These are phyloP conservation scores for Mus spicilegus DNA, from an alignment of 2,113 vertebrate species.

Conservation along the genomic window DNA sequence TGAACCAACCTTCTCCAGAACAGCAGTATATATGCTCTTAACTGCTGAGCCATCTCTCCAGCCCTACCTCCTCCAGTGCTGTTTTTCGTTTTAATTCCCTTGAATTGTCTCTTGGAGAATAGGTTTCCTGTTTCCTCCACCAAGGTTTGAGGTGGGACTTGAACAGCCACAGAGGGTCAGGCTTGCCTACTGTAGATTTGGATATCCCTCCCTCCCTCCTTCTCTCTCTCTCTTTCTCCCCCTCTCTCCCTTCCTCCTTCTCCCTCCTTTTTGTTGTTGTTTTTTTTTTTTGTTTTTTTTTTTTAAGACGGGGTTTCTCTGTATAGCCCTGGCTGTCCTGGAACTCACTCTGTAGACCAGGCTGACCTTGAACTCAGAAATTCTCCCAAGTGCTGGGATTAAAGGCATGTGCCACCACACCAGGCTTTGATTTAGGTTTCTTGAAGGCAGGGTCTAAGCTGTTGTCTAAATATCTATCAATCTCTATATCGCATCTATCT, in stretches of 20 bases:
- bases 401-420: no score
- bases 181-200: neutral
- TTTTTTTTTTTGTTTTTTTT: neutral
- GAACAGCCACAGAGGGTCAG: neutral
- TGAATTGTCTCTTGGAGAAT: neutral
- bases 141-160: neutral
- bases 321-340: neutral
- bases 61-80: neutral
- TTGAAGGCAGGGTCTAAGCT: no score
- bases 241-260: no score
- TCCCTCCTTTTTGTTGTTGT: no score
- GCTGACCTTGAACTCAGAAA: no score
- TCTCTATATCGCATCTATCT: no score
- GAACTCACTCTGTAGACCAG: no score
- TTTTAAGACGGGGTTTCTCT: neutral
- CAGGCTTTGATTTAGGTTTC: no score
- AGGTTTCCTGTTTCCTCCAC: neutral
- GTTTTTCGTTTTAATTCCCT: no score
- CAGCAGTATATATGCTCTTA: neutral
- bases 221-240: no score
- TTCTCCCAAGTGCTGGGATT: no score
- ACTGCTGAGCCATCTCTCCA: neutral
- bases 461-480: no score
- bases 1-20: neutral
- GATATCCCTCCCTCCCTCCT: neutral